A percentile compares a stretch with the other conserved stretches of the same genome.
These are phyloP conservation scores for Hepsetus odoe DNA, from an alignment of 2,113 vertebrate genomes.

Conservation along the genomic window DNA sequence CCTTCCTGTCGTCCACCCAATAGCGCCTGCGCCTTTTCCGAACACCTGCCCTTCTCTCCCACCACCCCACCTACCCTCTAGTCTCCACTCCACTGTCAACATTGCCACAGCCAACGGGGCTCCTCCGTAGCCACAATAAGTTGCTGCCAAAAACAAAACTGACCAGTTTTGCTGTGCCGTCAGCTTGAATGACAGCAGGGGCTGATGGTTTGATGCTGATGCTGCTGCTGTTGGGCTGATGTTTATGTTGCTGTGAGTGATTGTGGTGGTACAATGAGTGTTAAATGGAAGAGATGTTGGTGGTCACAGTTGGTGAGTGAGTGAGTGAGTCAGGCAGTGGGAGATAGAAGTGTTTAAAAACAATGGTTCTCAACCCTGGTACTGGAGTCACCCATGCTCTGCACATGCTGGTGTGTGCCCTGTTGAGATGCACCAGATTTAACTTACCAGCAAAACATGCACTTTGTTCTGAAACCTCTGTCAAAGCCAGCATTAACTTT, in stretches of 20 bases:
- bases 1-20: constrained; percentile 51
- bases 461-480: no score
- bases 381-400: neutral
- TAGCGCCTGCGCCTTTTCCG: constrained; percentile 53
- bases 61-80: constrained; percentile 47
- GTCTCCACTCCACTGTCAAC: constrained; percentile 36
- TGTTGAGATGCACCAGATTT: neutral
- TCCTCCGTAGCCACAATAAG: constrained; percentile 13
- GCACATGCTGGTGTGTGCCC: neutral
- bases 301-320: neutral
- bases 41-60: constrained; percentile 47
- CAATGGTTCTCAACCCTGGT: neutral
- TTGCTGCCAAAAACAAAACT: constrained; percentile 27
- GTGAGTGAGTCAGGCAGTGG: neutral
- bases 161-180: constrained; percentile 30
- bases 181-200: constrained; percentile 49
- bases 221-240: constrained; percentile 36
- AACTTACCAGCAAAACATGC: neutral
- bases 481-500: no score
- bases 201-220: constrained; percentile 38
- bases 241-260: constrained; percentile 30
- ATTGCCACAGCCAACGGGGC: constrained; percentile 40
- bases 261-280: neutral
- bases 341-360: neutral
- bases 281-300: neutral